Percentiles rank a stretch among this genome's conserved stretches.
Evolutionary conservation across 2,797 vertebrate species (phyloP).

Genomic region (Carcharodon carcharias): DNA sequence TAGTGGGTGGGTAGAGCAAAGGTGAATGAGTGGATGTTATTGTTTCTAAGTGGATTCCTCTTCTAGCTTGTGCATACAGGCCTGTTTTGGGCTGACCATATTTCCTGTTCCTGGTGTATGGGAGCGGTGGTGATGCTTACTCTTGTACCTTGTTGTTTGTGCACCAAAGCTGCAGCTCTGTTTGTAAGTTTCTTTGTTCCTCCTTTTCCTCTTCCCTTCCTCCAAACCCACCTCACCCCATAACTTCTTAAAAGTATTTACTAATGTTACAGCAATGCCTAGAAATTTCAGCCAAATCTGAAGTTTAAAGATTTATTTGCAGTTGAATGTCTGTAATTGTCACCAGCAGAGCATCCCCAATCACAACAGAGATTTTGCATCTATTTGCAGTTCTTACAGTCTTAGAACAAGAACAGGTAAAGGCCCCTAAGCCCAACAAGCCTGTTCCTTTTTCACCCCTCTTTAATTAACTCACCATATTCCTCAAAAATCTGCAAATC

Average conservation of each 20-base stretch:
- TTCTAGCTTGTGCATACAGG: background rate
- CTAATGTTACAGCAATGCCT: constrained; percentile 56
- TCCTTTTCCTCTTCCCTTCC: background rate
- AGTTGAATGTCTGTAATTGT: constrained; percentile 58
- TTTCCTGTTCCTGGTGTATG: background rate
- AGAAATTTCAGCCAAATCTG: constrained; percentile 58
- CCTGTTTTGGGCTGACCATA: background rate
- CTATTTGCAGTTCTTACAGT: background rate
- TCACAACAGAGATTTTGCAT: background rate
- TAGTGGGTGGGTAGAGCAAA: background rate
- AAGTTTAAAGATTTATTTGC: constrained; percentile 52
- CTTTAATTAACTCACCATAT: background rate
- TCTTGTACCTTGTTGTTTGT: background rate
- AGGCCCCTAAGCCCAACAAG: background rate
- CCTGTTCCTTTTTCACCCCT: background rate
- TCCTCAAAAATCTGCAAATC: background rate
- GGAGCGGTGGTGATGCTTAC: background rate
- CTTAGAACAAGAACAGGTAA: background rate
- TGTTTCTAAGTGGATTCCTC: background rate
- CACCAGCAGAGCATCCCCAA: constrained; percentile 45
- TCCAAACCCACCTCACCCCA: background rate
- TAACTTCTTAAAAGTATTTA: constrained; percentile 44
- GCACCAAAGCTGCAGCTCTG: background rate
- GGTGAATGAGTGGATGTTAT: background rate
- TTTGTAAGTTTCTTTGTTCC: background rate